A percentile compares a stretch with the other conserved stretches of the same genome.
Evolutionary conservation across 2,888 invertebrate species (phyloP).

Genomic region (Pandemis cinnamomeana): DNA sequence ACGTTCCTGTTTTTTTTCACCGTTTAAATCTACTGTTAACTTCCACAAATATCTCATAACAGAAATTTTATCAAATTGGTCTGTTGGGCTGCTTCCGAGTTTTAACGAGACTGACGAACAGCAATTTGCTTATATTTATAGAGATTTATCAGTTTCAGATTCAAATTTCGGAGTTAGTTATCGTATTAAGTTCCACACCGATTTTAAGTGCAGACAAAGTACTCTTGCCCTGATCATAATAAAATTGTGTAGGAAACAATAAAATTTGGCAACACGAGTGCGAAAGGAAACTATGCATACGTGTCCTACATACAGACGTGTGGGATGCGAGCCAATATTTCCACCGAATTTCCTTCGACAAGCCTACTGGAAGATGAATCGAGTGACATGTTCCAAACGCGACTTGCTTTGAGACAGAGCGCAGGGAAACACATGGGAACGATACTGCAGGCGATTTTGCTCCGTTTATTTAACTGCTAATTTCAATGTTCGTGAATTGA

Average conservation of each 20-base stretch:
- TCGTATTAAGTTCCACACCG: neutral
- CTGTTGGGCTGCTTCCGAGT: too few species aligned
- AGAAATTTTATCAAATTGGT: neutral
- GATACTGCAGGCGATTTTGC: neutral
- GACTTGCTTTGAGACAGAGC: slow-evolving; percentile 38
- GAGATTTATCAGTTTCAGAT: too few species aligned
- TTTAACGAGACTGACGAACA: too few species aligned
- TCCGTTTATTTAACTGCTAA: neutral
- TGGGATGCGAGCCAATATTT: slow-evolving; percentile 63
- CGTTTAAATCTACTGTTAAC: too few species aligned
- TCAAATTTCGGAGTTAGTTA: too few species aligned
- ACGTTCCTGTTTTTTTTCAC: too few species aligned
- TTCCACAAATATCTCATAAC: neutral
- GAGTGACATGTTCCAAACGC: slow-evolving; percentile 43
- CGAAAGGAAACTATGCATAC: slow-evolving; percentile 49
- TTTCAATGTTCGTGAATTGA: neutral
- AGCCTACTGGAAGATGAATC: slow-evolving; percentile 63
- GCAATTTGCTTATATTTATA: too few species aligned
- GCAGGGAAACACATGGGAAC: slow-evolving; percentile 15
- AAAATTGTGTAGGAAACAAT: slow-evolving; percentile 17
- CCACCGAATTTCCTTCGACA: slow-evolving; percentile 59
- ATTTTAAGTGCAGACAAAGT: neutral
- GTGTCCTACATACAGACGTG: slow-evolving; percentile 53
- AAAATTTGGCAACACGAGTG: slow-evolving; percentile 46
- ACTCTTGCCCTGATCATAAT: neutral